Base-by-base conservation (phyloP, 37 sponge, comb jelly and placozoan species). In the Mnemiopsis leidyi region DNA sequence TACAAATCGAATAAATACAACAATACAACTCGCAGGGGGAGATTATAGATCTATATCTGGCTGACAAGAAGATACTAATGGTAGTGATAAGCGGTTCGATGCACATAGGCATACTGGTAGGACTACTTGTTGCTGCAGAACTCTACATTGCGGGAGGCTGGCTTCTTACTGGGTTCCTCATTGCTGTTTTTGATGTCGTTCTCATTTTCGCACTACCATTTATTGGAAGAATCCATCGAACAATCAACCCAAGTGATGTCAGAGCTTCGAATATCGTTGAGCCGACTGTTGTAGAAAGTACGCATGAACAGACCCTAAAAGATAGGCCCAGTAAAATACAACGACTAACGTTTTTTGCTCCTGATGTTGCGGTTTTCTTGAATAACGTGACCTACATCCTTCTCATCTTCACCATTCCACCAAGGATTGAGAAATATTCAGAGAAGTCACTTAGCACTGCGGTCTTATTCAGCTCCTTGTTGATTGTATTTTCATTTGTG, bases 71-170 rank as follows among this genome's bases (percentile, higher is more conserved):
- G 35, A 32, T 32, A 0, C 36, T 77, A 1, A 77, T 77, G 20
- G 79, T 77, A 20, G 18, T 77, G 9, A 34, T 77, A 26, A 77
- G 79, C 36, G 32, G 36, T 0, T 31, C 79, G 21, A 31, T 77
- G 36, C 79, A 77, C 18, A 18, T 77, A 77, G 79, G 35, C 1
- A 31, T 20, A 26, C 2, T 34, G 18, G 1, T 77, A 34, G 35
- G 35, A 9, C 9, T 32, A 77, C 1, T 34, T 13, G 79, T 77
- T 34, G 79, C 18, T 1, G 36, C 79, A 16, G 7, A 77, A 32
- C 36, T 77, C 35, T 77, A 32, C 79, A 28, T 77, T 21, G 79
- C 35, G 5, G 79, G 79, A 3, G 35, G 79, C 30, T 77, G 79
- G 79, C 33, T 77, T 3, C 20, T 32, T 20, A 77, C 79, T 31